Base-by-base conservation (phyloP, 30 jellyfish, hydroid and myxozoan genomes). In the Nemopilema nomurai region DNA sequence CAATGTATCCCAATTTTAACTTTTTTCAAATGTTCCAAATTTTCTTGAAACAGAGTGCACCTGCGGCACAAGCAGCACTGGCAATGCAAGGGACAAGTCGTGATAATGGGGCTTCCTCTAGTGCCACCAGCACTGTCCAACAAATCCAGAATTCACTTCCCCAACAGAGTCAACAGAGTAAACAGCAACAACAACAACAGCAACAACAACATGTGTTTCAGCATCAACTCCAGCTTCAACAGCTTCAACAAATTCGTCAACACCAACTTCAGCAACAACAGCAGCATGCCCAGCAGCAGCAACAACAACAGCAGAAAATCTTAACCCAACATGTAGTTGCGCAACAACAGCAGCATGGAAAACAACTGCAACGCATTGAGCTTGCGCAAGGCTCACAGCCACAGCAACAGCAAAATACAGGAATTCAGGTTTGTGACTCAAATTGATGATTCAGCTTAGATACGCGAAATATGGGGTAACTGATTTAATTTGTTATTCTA, bases 61-160 rank as follows among this genome's bases (percentile, higher is more conserved):
- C 98, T 0, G 98, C 96, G 0, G 97, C 97, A 73, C 98, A 93
- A 62, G 98, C 98, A 8, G 96, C 96, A 8, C 85, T 93, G 25
- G 98, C 98, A 49, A 66, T 93, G 68, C 98, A 93, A 71, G 96
- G 96, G 8, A 80, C 96, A 67, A 76, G 73, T 25, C 88, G 62
- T 70, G 91, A 68, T 49, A 22, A 27, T 28, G 74, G 89, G 8
- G 85, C 75, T 0, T 23, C 86, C 18, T 57, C 87, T 65, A 73
- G 64, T 25, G 24, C 49, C 50, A 77, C 49, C 26, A 26, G 51
- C 78, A 19, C 77, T 49, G 91, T 62, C 6, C 95, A 86, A 65
- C 95, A 77, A 8, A 57, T 78, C 23, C 95, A 86, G 51, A 78
- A 66, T 0, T 25, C 79, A 1, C 82, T 57, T 28, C 86, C 68